Base-by-base conservation (phyloP, 2,113 vertebrate genomes). In the Chamaetylas fuelleborni region DNA sequence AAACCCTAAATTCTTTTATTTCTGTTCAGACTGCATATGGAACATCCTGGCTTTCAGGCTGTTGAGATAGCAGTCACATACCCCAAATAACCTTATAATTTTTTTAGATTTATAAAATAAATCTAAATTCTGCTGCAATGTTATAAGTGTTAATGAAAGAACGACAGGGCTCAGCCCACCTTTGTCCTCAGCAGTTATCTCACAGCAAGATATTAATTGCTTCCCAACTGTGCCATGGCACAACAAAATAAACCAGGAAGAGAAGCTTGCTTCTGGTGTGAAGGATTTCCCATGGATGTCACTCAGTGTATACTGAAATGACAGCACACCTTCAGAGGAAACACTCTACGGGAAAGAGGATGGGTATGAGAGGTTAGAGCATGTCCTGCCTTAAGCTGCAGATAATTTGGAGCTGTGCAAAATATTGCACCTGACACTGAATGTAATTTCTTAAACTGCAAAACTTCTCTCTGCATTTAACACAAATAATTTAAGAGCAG, bases 331-430 rank as follows among this genome's bases (percentile, higher is more conserved):
- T 19, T n/a, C 20, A 84, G 14, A 60, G 18, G 9, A 54, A 67
- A 7, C 4, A 15, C 13, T 51, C 82, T 7, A 5, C 7, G 13
- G 19, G 25, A 18, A 78, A 81, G 48, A 33, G 14, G 9, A n/a
- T 6, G 7, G 14, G 2, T 9, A 19, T 5, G 38, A 60, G 40
- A 64, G 8, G n/a, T 43, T 34, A 74, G 1, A 45, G 34, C 8
- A 36, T 1, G 8, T 6, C 8, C 19, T 80, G 14, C 13, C 33
- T 5, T 31, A 43, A 80, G 1, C 0, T 76, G 14, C 40, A 69
- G 71, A 90, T 82, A 80, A 69, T 66, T 34, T 43, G 19, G 9
- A 16, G 22, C 65, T 60, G 5, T 88, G 51, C 13, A 76, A 72
- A 61, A 69, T n/a, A 50, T 25, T 0, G 2, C 17, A 65, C 40